phyloP scores from a whole-genome alignment of 2,797 vertebrate species.

The Neosilurus hyrtlii region DNA sequence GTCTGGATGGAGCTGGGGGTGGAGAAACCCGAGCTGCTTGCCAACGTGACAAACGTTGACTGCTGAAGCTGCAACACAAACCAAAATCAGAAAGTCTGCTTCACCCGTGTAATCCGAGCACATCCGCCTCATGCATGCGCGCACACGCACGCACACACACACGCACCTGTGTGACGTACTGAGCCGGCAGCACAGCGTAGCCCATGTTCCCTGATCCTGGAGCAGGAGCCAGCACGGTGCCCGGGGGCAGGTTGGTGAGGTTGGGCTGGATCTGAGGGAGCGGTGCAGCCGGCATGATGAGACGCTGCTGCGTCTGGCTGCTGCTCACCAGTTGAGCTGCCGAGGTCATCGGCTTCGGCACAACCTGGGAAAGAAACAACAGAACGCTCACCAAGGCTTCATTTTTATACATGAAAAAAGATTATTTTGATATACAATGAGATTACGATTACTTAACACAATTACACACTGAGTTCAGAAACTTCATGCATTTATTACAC shows the following conservation, averaged over 20 bases:
- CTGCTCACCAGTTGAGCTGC: constrained; percentile 84
- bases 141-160: too few species aligned
- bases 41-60: constrained; percentile 88
- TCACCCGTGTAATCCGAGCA: too few species aligned
- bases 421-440: too few species aligned
- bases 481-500: too few species aligned
- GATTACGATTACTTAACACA: too few species aligned
- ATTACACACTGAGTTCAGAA: too few species aligned
- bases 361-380: constrained; percentile 72
- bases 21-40: constrained; percentile 86
- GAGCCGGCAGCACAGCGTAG: constrained; percentile 92
- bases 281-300: constrained; percentile 97
- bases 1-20: constrained; percentile 83
- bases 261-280: constrained; percentile 96
- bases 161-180: constrained; percentile 93
- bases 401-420: too few species aligned
- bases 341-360: constrained; percentile 85
- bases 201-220: constrained; percentile 88
- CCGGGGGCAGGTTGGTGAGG: constrained; percentile 91
- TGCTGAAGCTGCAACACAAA: constrained; percentile 82
- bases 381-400: neutral
- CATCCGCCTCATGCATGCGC: too few species aligned
- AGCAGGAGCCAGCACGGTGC: constrained; percentile 89
- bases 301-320: constrained; percentile 88
- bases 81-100: neutral